phyloP scores from a whole-genome alignment of 2,888 invertebrate genomes.

The Drosophila differens region DNA sequence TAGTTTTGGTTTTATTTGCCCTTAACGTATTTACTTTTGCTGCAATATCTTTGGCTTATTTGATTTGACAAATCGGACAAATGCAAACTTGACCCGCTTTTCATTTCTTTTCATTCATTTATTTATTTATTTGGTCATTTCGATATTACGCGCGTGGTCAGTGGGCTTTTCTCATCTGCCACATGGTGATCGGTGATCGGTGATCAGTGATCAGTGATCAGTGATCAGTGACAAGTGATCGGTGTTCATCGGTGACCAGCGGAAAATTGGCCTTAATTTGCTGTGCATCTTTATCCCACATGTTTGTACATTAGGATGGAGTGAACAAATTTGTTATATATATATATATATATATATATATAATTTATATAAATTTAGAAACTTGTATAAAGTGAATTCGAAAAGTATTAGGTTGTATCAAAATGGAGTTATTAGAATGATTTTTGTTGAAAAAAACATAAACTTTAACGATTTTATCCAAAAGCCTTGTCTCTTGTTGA shows the following conservation, averaged over 20 bases:
- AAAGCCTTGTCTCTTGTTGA: neutral
- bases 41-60: slow-evolving; percentile 45
- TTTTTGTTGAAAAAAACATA: too few species aligned
- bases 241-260: neutral
- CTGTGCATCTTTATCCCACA: slow-evolving; percentile 6
- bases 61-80: slow-evolving; percentile 39
- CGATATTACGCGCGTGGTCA: neutral
- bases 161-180: neutral
- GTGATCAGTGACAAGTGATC: neutral
- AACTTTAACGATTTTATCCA: neutral
- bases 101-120: neutral
- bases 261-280: slow-evolving; percentile 29
- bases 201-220: neutral
- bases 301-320: neutral
- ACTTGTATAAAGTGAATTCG: neutral
- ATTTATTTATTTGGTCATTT: slow-evolving; percentile 18
- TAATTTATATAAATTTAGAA: neutral
- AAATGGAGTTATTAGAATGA: neutral
- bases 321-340: neutral
- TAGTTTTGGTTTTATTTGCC: slow-evolving; percentile 50
- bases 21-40: slow-evolving; percentile 57
- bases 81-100: slow-evolving; percentile 72
- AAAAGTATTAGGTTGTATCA: neutral
- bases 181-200: neutral
- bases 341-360: neutral